phyloP scores from a whole-genome alignment of 2,113 vertebrate species.

The Merops nubicus region DNA sequence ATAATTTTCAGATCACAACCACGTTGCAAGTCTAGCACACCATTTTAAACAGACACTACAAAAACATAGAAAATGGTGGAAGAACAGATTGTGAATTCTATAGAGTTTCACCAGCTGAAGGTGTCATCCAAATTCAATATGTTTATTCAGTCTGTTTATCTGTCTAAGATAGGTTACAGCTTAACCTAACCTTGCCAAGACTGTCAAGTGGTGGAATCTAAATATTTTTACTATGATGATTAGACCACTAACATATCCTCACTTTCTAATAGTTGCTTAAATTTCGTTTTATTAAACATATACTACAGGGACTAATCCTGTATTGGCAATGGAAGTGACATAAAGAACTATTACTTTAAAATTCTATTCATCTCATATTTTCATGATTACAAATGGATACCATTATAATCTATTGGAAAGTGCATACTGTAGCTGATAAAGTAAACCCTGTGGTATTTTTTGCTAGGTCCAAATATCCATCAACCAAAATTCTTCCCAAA shows the following conservation, averaged over 20 bases:
- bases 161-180: neutral
- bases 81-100: neutral
- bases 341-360: neutral
- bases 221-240: conserved; percentile 5
- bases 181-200: neutral
- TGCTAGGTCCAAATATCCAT: neutral
- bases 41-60: neutral
- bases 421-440: neutral
- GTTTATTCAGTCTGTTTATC: neutral
- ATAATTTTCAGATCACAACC: neutral
- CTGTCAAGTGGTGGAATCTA: neutral
- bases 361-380: neutral
- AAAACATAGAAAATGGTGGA: neutral
- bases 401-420: neutral
- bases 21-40: neutral
- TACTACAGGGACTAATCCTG: neutral
- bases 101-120: neutral
- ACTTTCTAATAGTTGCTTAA: conserved; percentile 8
- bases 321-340: neutral
- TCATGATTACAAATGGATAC: neutral
- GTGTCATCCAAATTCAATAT: neutral
- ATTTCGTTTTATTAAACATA: conserved; percentile 19
- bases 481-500: neutral
- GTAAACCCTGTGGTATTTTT: neutral
- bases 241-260: neutral